phyloP scores from a whole-genome alignment of 1,140 invertebrate species.

The Leguminivora glycinivorella region DNA sequence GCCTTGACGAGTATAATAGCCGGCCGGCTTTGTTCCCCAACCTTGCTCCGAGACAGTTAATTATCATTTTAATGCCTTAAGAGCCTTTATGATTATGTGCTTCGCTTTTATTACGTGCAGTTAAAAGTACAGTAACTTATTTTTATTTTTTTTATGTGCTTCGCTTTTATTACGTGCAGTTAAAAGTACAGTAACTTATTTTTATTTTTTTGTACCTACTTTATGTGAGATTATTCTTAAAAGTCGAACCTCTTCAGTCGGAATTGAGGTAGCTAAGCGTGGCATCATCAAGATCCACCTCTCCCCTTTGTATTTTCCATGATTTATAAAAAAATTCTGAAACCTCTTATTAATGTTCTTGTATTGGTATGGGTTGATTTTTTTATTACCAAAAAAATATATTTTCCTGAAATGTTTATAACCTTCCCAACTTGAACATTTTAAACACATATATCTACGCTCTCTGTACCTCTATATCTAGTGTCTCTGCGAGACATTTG shows the following conservation, averaged over 20 bases:
- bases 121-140: neutral
- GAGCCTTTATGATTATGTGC: neutral
- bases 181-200: neutral
- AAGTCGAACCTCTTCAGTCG: neutral
- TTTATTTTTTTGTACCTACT: neutral
- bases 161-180: neutral
- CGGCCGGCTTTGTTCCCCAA: neutral
- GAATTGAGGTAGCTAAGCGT: neutral
- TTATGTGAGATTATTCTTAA: neutral
- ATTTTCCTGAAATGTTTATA: too few relatives aligned
- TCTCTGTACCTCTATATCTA: too few relatives aligned
- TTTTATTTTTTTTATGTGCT: neutral
- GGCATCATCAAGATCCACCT: too few relatives aligned
- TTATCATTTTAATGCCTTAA: slow-evolving; percentile 5
- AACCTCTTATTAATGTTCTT: too few relatives aligned
- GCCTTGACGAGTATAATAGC: neutral
- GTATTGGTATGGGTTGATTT: too few relatives aligned
- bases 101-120: neutral
- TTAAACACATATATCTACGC: too few relatives aligned
- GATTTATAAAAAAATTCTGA: too few relatives aligned
- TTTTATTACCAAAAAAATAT: too few relatives aligned
- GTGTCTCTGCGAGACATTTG: too few relatives aligned
- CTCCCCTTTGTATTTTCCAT: too few relatives aligned
- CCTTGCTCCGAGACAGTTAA: neutral
- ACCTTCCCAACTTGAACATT: too few relatives aligned